Percentiles rank a stretch among this genome's conserved stretches.
Conservation (phyloP, 2,113 vertebrate genomes). For the Pterocles burchelli region DNA sequence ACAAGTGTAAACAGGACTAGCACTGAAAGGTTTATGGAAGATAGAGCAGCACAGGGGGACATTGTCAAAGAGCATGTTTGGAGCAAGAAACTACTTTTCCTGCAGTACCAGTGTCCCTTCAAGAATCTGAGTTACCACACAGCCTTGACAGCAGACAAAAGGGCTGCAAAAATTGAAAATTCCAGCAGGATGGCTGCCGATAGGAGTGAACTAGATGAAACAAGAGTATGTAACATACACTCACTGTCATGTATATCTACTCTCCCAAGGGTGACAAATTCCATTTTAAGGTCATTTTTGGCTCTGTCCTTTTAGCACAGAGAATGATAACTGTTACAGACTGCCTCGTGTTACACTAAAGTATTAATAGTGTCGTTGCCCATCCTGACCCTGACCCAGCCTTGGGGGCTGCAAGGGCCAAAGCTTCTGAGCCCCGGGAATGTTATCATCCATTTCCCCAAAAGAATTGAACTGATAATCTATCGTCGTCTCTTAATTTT, state of each 20-base stretch:
- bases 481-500: background rate
- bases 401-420: too few relatives aligned
- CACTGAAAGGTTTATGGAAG: background rate
- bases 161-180: background rate
- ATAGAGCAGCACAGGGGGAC: background rate
- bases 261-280: background rate
- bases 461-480: background rate
- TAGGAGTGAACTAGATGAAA: background rate
- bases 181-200: background rate
- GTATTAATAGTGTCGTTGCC: conserved; percentile 6
- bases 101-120: background rate
- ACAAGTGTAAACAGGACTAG: background rate
- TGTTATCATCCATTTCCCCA: background rate
- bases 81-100: background rate
- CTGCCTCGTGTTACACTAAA: background rate
- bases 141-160: background rate
- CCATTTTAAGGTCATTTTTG: conserved; percentile 7
- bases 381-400: too few relatives aligned
- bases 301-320: background rate
- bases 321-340: background rate
- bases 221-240: background rate
- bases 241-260: background rate
- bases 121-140: background rate
- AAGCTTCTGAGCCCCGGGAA: too few relatives aligned
- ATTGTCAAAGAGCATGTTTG: background rate